phyloP scores from a whole-genome alignment of 2,888 invertebrate genomes.

The Spodoptera picta region DNA sequence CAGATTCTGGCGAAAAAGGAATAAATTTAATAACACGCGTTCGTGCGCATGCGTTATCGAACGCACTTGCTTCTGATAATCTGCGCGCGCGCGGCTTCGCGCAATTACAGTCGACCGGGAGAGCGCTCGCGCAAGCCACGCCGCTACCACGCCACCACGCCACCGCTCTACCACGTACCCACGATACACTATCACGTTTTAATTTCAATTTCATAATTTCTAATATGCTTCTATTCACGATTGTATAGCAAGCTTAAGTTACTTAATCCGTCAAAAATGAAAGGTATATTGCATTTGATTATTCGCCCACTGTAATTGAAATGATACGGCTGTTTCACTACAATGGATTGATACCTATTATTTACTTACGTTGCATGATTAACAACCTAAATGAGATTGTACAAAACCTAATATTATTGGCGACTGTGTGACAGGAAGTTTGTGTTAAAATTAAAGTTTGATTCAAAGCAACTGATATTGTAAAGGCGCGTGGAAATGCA shows the following conservation, averaged over 20 bases:
- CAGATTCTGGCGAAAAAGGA: constrained; percentile 88
- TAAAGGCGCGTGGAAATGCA: constrained; percentile 71
- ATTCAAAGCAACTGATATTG: constrained; percentile 6
- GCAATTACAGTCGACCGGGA: constrained; percentile 77
- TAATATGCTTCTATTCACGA: constrained; percentile 62
- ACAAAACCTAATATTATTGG: constrained; percentile 39
- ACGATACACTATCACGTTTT: constrained; percentile 66
- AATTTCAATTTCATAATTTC: constrained; percentile 76
- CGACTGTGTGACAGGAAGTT: constrained; percentile 10
- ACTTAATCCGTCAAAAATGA: constrained; percentile 80
- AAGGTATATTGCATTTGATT: constrained; percentile 70
- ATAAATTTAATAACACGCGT: constrained; percentile 88
- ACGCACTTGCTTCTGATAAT: constrained; percentile 88
- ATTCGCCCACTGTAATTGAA: constrained; percentile 78
- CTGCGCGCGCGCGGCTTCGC: constrained; percentile 80
- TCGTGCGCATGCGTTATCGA: constrained; percentile 88
- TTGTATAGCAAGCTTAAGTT: constrained; percentile 72
- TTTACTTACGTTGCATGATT: constrained; percentile 67
- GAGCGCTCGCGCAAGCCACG: constrained; percentile 41
- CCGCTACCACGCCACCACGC: constrained; percentile 28
- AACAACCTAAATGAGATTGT: constrained; percentile 64
- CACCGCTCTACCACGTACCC: constrained; percentile 13
- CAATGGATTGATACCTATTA: constrained; percentile 70
- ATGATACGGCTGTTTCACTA: constrained; percentile 76
- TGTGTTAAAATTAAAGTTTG: constrained; percentile 19